phyloP scores from a whole-genome alignment of 2,113 vertebrate genomes.

The Hemibagrus wyckioides region DNA sequence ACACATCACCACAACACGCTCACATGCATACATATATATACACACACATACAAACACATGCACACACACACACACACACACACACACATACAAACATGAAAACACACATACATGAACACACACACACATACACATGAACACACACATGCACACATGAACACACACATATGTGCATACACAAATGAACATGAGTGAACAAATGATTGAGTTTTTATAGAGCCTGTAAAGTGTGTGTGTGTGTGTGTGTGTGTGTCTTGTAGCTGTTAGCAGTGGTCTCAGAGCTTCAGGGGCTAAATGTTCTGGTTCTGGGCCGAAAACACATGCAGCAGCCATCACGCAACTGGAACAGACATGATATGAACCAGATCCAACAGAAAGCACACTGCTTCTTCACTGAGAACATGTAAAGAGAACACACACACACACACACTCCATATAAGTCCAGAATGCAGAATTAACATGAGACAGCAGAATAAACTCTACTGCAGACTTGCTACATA shows the following conservation, averaged over 20 bases:
- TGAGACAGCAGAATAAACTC: background rate
- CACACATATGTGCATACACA: too few relatives aligned
- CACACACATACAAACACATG: too few relatives aligned
- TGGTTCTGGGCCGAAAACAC: conserved; percentile 94
- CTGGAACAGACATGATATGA: conserved; percentile 81
- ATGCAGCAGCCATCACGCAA: conserved; percentile 75
- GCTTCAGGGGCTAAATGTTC: conserved; percentile 76
- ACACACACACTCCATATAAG: conserved; percentile 7
- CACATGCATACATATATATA: background rate
- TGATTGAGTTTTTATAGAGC: too few relatives aligned
- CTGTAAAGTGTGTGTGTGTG: conserved; percentile 27
- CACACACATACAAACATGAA: too few relatives aligned
- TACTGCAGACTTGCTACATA: background rate
- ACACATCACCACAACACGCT: conserved; percentile 9
- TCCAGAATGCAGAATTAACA: background rate
- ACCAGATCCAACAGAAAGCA: conserved; percentile 78
- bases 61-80: too few relatives aligned
- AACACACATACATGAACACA: too few relatives aligned
- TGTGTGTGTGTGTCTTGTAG: conserved; percentile 65
- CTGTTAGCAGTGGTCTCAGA: conserved; percentile 80
- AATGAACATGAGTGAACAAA: too few relatives aligned
- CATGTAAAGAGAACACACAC: conserved; percentile 77
- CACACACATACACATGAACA: too few relatives aligned
- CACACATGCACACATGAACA: too few relatives aligned
- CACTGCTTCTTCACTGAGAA: conserved; percentile 94